Conservation (phyloP, 1,140 invertebrate species). For the Penaeus chinensis region DNA sequence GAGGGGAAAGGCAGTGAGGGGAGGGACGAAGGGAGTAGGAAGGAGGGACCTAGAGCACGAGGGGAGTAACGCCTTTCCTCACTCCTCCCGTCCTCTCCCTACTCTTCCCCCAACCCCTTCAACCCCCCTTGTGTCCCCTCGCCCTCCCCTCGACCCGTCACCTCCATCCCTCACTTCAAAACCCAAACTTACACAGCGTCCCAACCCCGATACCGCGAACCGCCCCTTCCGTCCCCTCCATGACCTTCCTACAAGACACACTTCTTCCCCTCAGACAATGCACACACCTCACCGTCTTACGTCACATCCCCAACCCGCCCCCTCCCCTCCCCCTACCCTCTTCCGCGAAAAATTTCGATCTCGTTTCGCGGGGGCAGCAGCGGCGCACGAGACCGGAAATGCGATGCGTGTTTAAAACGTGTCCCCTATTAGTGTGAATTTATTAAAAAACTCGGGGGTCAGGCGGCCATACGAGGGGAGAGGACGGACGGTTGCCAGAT, state of each 20-base stretch:
- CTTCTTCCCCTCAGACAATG: too few species aligned
- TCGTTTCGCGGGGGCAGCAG: background rate
- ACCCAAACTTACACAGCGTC: too few species aligned
- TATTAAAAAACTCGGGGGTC: slow-evolving; percentile 21
- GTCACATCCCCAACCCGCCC: background rate
- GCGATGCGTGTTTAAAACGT: slow-evolving; percentile 39
- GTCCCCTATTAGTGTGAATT: slow-evolving; percentile 35
- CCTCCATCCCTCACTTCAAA: background rate
- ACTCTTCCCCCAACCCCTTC: too few species aligned
- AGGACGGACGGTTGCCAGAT: too few species aligned
- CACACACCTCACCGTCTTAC: background rate
- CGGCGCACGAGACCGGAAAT: background rate
- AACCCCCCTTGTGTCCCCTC: too few species aligned
- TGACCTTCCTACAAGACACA: background rate
- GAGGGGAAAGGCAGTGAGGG: too few species aligned
- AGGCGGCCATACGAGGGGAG: background rate
- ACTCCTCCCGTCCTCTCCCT: too few species aligned
- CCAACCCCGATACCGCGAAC: too few species aligned
- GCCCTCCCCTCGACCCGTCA: background rate
- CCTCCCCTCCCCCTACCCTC: background rate
- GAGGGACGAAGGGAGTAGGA: too few species aligned
- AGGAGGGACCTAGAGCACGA: too few species aligned
- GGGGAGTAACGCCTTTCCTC: too few species aligned
- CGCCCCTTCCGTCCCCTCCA: background rate
- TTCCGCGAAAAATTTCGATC: background rate